Evolutionary conservation across 2,888 invertebrate species (phyloP), one percentile per base, ranked within the genome.

Genomic region (Zelleria hepariella): DNA sequence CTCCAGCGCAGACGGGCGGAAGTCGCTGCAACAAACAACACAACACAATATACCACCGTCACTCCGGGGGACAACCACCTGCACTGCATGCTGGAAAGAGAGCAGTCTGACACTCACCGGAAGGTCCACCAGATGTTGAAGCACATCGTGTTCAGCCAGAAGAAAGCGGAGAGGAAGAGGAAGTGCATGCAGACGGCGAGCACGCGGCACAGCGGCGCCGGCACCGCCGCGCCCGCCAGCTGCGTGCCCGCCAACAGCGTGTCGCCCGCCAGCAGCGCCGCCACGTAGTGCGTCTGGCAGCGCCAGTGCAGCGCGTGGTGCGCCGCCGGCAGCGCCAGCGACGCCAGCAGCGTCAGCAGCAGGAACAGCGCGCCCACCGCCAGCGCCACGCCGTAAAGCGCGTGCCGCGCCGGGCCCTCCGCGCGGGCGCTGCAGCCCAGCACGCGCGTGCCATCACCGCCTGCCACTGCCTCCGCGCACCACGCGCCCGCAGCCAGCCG

Each of bases 41-140:
- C 49, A n/a, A 49, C 18, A 18, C 18, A 8, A 49, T n/a, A 2
- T 49, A 20, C 20, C 7, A 8, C 7, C 49, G 49, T 10, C 18
- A 49, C 49, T 7, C 18, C 18, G 7, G 18, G 8, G 7, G 18
- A 21, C 10, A 20, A 49, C 48, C 5, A n/a, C n/a, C n/a, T n/a
- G n/a, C n/a, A n/a, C n/a, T 18, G 1, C 5, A 49, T 10, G 18
- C 21, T n/a, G 18, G 49, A 21, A 18, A 49, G 6, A 49, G 18
- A 49, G 18, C 7, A 53, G 52, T n/a, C n/a, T n/a, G n/a, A 8
- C 10, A 90, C 93, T 93, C 80, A 95, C 95, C 95, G 91, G 85
- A 95, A 95, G 21, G 96, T 96, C 96, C 96, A 96, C 95, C 96
- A 96, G 78, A 96, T 95, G 88, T 96, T 96, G 90, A 96, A 96